Evolutionary conservation across 2,797 vertebrate species (phyloP).

Genomic region (Ctenosaura bakeri): DNA sequence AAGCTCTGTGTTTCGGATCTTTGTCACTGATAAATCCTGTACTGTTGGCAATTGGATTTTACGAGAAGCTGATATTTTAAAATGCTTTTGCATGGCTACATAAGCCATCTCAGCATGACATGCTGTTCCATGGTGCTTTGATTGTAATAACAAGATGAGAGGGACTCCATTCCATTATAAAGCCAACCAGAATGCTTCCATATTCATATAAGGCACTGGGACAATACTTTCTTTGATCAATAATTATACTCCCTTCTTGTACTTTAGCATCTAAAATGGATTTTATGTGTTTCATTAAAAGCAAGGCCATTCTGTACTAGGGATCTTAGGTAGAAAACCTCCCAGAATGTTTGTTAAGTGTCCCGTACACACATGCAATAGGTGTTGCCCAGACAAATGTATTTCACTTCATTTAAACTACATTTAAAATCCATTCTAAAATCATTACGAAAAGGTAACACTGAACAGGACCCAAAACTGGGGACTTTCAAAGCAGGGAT

Average conservation of each 20-base stretch:
- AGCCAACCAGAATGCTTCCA: accelerated
- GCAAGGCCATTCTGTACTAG: neutral
- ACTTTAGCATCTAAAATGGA: conserved; percentile 16
- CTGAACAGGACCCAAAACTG: neutral
- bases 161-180: neutral
- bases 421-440: conserved; percentile 15
- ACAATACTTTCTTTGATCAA: neutral
- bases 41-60: neutral
- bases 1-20: conserved; percentile 19
- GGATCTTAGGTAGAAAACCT: neutral
- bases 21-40: conserved; percentile 37
- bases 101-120: conserved; percentile 16
- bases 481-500: neutral
- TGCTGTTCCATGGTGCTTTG: conserved; percentile 3
- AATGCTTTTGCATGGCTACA: conserved; percentile 45
- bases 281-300: neutral
- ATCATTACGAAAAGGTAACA: neutral
- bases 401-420: conserved; percentile 11
- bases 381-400: conserved; percentile 1
- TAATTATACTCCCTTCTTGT: conserved; percentile 2
- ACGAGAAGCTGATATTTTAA: conserved; percentile 1
- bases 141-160: conserved; percentile 19
- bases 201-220: neutral
- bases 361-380: neutral
- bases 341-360: neutral